These are phyloP conservation scores for Aplidium turbinatum DNA, from an alignment of 23 tunicate species.

Conservation along the genomic window DNA sequence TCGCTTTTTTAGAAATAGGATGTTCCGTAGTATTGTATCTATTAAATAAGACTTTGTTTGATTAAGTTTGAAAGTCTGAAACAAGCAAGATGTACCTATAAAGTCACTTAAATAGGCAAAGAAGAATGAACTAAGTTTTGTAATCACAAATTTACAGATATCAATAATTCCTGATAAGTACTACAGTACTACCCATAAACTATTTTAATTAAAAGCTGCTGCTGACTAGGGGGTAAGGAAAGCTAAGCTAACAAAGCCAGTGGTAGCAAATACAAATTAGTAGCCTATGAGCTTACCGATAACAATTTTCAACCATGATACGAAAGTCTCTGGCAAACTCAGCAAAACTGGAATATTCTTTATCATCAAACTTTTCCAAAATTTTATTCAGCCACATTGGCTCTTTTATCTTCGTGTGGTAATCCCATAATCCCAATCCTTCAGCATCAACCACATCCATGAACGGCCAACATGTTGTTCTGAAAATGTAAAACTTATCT, in stretches of 20 bases:
- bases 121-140: too few species aligned
- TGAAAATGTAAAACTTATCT: background rate
- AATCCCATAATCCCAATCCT: conserved; percentile 87
- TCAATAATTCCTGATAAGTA: too few species aligned
- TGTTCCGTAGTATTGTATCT: conserved; percentile 78
- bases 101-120: too few species aligned
- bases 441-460: conserved; percentile 81
- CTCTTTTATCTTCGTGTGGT: conserved; percentile 51
- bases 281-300: conserved; percentile 33
- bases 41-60: too few species aligned
- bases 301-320: conserved; percentile 86
- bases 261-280: conserved; percentile 7
- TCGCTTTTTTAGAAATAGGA: conserved; percentile 83
- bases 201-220: too few species aligned
- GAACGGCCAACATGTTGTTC: conserved; percentile 72
- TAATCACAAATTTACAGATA: too few species aligned
- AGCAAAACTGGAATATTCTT: conserved; percentile 37
- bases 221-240: too few species aligned
- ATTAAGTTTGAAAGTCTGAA: too few species aligned
- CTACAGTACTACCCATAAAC: too few species aligned
- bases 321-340: conserved; percentile 78
- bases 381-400: conserved; percentile 89
- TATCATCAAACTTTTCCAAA: conserved; percentile 57
- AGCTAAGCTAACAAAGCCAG: too few species aligned
- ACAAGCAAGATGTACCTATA: too few species aligned